phyloP scores from a whole-genome alignment of 1,140 invertebrate genomes.

The Drosophila ficusphila region DNA sequence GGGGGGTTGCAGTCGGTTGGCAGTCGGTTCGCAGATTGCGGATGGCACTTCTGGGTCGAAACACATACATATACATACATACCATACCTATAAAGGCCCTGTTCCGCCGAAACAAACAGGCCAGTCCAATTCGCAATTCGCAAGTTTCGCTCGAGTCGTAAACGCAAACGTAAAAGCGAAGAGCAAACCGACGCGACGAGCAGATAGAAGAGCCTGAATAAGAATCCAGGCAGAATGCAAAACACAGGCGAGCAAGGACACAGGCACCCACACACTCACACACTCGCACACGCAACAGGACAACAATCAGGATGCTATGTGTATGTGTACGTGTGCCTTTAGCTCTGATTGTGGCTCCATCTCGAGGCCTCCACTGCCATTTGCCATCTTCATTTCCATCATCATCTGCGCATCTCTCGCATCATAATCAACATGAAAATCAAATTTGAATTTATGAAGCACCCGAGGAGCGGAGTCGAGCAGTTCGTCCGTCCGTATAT shows the following conservation, averaged over 20 bases:
- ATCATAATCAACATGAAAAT: slow-evolving; percentile 83
- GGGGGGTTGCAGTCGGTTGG: too few relatives aligned
- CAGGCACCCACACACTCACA: background rate
- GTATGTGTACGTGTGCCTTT: slow-evolving; percentile 7
- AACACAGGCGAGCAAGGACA: slow-evolving; percentile 34
- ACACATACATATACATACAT: too few relatives aligned
- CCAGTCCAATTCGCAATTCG: slow-evolving; percentile 45
- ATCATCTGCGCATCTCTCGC: slow-evolving; percentile 64
- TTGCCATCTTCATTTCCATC: slow-evolving; percentile 78
- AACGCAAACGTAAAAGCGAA: slow-evolving; percentile 42
- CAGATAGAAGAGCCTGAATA: slow-evolving; percentile 52
- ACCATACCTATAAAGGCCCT: slow-evolving; percentile 34
- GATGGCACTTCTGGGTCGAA: slow-evolving; percentile 21
- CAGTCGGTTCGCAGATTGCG: too few relatives aligned
- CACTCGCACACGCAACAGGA: background rate
- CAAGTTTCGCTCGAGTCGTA: slow-evolving; percentile 66
- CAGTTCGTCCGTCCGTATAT: too few relatives aligned
- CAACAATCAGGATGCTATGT: slow-evolving; percentile 31
- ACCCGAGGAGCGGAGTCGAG: slow-evolving; percentile 26
- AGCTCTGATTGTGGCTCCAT: slow-evolving; percentile 37
- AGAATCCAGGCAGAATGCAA: slow-evolving; percentile 58
- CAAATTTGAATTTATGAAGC: slow-evolving; percentile 82
- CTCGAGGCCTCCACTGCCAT: slow-evolving; percentile 45
- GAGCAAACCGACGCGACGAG: slow-evolving; percentile 3
- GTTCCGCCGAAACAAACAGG: background rate